Evolutionary conservation across 2,888 invertebrate genomes (phyloP).

Genomic region (Ceramica pisi): DNA sequence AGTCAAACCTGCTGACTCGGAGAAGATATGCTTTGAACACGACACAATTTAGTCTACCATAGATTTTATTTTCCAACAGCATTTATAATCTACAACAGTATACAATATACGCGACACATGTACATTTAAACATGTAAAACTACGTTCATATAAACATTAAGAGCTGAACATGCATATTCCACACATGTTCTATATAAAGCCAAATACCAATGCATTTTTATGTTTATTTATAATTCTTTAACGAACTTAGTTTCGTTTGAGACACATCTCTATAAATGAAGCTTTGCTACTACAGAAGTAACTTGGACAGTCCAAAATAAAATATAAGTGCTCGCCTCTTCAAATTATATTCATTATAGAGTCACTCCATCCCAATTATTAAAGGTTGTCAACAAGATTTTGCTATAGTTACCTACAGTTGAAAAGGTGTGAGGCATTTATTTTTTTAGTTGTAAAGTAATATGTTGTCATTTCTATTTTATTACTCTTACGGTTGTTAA

Average conservation of each 20-base stretch:
- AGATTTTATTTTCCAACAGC: constrained; percentile 79
- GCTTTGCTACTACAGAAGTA: constrained; percentile 64
- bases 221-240: constrained; percentile 84
- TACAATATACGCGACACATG: constrained; percentile 77
- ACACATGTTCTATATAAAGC: constrained; percentile 90
- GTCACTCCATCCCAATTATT: constrained; percentile 4
- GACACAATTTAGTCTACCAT: constrained; percentile 80
- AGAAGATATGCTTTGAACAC: constrained; percentile 86
- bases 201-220: constrained; percentile 91
- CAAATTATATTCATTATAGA: constrained; percentile 30
- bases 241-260: constrained; percentile 67
- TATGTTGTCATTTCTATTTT: constrained; percentile 1
- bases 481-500: constrained; percentile 10
- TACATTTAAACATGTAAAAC: constrained; percentile 76
- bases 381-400: not conserved
- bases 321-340: constrained; percentile 49
- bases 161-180: constrained; percentile 86
- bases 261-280: constrained; percentile 65
- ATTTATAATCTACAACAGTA: constrained; percentile 82
- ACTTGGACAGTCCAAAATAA: constrained; percentile 51
- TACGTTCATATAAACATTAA: constrained; percentile 85
- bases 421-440: not conserved
- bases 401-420: not conserved
- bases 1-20: constrained; percentile 77
- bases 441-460: not conserved